A percentile compares a stretch with the other conserved stretches of the same genome.
Conservation (phyloP, 2,797 vertebrate species). For the Stomatorhinus walkeri region DNA sequence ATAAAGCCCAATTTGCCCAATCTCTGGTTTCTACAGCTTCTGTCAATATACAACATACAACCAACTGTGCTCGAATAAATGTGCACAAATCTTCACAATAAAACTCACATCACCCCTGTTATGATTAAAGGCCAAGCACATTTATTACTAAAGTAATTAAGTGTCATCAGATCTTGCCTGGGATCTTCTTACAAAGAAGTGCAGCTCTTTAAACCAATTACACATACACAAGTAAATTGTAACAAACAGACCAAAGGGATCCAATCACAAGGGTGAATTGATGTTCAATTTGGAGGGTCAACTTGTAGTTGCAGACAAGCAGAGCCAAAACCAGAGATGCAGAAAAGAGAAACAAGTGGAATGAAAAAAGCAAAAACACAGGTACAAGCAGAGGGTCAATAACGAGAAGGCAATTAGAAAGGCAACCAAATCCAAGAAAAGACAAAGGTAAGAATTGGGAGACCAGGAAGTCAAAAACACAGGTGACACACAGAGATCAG, state of each 20-base stretch:
- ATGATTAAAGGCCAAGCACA: not conserved
- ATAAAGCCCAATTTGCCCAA: not conserved
- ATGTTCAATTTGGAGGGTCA: not conserved
- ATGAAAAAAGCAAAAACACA: not conserved
- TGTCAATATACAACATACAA: not conserved
- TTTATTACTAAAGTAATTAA: not conserved
- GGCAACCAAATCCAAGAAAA: not conserved
- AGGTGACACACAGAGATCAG: not conserved
- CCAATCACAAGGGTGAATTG: not conserved
- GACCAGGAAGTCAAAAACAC: not conserved
- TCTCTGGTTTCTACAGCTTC: not conserved
- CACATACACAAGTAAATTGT: not conserved
- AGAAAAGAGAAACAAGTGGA: not conserved
- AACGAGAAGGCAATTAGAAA: not conserved
- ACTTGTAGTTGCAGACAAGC: not conserved
- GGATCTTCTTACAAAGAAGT: not conserved
- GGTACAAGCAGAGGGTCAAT: not conserved
- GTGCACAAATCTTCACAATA: not conserved
- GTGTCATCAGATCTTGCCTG: not conserved
- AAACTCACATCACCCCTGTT: not conserved
- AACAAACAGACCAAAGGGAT: not conserved
- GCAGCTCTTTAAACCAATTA: not conserved
- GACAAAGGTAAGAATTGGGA: not conserved
- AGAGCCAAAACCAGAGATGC: not conserved
- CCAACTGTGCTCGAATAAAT: not conserved